A percentile compares a stretch with the other conserved stretches of the same genome.
These are phyloP conservation scores for Sinonovacula constricta DNA, from an alignment of 1,140 invertebrate genomes.

Conservation along the genomic window DNA sequence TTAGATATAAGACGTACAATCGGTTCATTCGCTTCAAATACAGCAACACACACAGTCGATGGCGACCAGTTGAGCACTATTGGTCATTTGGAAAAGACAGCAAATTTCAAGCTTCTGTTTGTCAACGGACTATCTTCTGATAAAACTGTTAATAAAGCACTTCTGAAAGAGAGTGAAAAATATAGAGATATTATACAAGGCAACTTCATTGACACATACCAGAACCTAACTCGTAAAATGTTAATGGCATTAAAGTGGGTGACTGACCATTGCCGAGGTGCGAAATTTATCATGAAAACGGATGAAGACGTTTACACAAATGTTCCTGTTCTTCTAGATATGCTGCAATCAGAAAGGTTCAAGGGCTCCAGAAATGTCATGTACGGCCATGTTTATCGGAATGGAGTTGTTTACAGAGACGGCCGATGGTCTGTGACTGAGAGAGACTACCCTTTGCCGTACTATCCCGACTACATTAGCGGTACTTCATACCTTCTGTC, in stretches of 20 bases:
- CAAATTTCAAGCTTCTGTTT: conserved; percentile 67
- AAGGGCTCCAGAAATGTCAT: background rate
- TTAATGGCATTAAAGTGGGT: conserved; percentile 60
- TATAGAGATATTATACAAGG: conserved; percentile 56
- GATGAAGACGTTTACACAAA: conserved; percentile 62
- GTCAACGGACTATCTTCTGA: conserved; percentile 78
- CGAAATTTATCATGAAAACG: conserved; percentile 60
- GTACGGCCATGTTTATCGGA: background rate
- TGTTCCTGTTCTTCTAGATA: conserved; percentile 79
- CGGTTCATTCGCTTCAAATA: background rate
- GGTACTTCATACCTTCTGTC: conserved; percentile 75
- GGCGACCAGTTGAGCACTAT: background rate
- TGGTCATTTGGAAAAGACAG: conserved; percentile 11
- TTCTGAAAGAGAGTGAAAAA: conserved; percentile 45
- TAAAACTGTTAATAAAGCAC: background rate
- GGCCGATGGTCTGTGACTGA: conserved; percentile 35
- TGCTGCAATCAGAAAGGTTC: background rate
- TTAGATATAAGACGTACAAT: background rate
- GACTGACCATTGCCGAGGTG: conserved; percentile 42
- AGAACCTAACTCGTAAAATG: conserved; percentile 58
- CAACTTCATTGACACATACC: conserved; percentile 58
- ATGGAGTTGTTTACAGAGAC: background rate
- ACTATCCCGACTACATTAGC: conserved; percentile 67
- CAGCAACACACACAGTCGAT: background rate
- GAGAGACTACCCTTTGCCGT: conserved; percentile 3